Evolutionary conservation across 2,888 invertebrate species (phyloP).

Genomic region (Drosophila pegasa): DNA sequence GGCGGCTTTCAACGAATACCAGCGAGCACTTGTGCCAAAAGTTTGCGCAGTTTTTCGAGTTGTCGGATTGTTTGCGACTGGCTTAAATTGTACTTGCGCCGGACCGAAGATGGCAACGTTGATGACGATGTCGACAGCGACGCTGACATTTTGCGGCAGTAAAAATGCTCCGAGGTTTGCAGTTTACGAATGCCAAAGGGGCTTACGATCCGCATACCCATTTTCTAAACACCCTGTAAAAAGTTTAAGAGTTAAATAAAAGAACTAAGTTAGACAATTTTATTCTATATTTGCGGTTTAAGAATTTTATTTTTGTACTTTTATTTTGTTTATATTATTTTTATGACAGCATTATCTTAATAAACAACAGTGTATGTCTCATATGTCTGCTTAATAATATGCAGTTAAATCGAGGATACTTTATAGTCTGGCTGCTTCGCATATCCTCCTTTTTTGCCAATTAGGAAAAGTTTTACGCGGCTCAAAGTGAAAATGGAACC

Average conservation of each 20-base stretch:
- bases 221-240: not conserved
- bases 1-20: constrained; percentile 49
- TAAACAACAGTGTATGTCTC: too few species aligned
- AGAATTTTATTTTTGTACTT: too few species aligned
- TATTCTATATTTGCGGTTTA: too few species aligned
- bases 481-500: constrained; percentile 40
- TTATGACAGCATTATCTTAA: too few species aligned
- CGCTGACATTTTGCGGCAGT: constrained; percentile 72
- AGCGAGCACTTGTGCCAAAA: constrained; percentile 50
- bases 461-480: constrained; percentile 61
- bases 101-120: constrained; percentile 24
- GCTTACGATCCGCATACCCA: constrained; percentile 10
- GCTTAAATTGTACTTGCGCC: constrained; percentile 55
- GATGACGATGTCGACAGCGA: constrained; percentile 49
- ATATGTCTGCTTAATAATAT: too few species aligned
- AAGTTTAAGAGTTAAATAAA: too few species aligned
- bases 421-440: not conserved
- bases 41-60: constrained; percentile 58
- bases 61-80: constrained; percentile 60
- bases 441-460: constrained; percentile 47
- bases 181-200: constrained; percentile 56
- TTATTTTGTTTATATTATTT: too few species aligned
- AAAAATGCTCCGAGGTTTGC: constrained; percentile 65
- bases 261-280: not conserved
- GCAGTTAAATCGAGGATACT: not conserved